These are phyloP conservation scores for Hemibagrus wyckioides DNA, from an alignment of 2,113 vertebrate species.

Conservation along the genomic window DNA sequence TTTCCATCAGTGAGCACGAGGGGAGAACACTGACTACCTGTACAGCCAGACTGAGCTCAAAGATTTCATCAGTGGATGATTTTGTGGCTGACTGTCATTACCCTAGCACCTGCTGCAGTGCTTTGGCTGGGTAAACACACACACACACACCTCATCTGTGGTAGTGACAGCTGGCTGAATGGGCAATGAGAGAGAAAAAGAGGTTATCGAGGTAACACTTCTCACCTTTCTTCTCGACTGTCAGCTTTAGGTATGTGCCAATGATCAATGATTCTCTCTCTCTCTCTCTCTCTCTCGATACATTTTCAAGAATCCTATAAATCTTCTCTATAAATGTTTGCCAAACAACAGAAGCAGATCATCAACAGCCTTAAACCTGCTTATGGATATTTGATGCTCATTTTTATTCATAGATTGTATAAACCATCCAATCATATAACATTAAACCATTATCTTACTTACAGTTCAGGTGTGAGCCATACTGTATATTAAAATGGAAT, in stretches of 20 bases:
- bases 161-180: neutral
- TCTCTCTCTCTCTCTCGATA: neutral
- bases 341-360: neutral
- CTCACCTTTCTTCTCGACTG: neutral
- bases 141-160: neutral
- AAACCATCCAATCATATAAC: neutral
- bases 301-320: neutral
- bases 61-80: constrained; percentile 29
- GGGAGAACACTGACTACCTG: constrained; percentile 1
- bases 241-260: neutral
- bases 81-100: constrained; percentile 39
- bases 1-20: neutral
- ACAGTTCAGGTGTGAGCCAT: neutral
- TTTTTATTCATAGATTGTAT: neutral
- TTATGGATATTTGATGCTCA: no score
- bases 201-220: neutral
- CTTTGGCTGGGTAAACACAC: constrained; percentile 16
- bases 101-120: constrained; percentile 20
- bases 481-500: no score
- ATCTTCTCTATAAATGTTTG: neutral
- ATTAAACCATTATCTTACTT: neutral
- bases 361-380: neutral
- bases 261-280: neutral
- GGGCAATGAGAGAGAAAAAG: constrained; percentile 26
- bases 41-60: constrained; percentile 11